phyloP scores from a whole-genome alignment of 35 echinoderm and acorn worm genomes.

The Heliocidaris erythrogramma region DNA sequence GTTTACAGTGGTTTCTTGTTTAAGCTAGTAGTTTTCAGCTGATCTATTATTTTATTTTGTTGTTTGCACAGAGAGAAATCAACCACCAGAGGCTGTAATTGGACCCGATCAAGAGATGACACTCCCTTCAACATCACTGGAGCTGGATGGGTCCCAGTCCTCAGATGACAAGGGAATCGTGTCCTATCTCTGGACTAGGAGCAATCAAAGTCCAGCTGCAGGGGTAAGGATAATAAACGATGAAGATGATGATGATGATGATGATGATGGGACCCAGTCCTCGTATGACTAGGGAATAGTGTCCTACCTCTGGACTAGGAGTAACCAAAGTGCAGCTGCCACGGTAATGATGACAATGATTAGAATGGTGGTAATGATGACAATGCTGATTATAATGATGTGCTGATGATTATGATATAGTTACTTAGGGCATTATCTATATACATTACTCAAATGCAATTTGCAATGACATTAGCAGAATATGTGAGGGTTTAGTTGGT shows the following conservation, averaged over 20 bases:
- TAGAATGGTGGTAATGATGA: not conserved
- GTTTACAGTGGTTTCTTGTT: too few relatives aligned
- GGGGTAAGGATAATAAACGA: slow-evolving; percentile 68
- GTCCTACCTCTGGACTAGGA: slow-evolving; percentile 69
- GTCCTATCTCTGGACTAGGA: slow-evolving; percentile 74
- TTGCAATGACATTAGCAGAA: too few relatives aligned
- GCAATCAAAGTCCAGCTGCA: slow-evolving; percentile 75
- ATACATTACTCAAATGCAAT: too few relatives aligned
- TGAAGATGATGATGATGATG: not conserved
- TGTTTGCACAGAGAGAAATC: slow-evolving; percentile 73
- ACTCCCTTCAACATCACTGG: slow-evolving; percentile 62
- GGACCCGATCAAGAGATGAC: slow-evolving; percentile 67
- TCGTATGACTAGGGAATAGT: slow-evolving; percentile 76
- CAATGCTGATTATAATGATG: slow-evolving; percentile 64
- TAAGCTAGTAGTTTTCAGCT: too few relatives aligned
- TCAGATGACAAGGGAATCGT: slow-evolving; percentile 84
- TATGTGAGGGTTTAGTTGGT: too few relatives aligned
- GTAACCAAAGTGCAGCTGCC: slow-evolving; percentile 70
- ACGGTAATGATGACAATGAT: not conserved
- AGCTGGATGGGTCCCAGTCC: slow-evolving; percentile 80
- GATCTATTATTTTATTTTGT: not conserved
- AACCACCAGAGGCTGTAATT: slow-evolving; percentile 72
- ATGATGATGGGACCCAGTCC: slow-evolving; percentile 51
- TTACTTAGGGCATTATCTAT: too few relatives aligned
- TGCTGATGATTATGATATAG: not conserved